These are phyloP conservation scores for Mimas tiliae DNA, from an alignment of 2,888 invertebrate genomes.

Conservation along the genomic window DNA sequence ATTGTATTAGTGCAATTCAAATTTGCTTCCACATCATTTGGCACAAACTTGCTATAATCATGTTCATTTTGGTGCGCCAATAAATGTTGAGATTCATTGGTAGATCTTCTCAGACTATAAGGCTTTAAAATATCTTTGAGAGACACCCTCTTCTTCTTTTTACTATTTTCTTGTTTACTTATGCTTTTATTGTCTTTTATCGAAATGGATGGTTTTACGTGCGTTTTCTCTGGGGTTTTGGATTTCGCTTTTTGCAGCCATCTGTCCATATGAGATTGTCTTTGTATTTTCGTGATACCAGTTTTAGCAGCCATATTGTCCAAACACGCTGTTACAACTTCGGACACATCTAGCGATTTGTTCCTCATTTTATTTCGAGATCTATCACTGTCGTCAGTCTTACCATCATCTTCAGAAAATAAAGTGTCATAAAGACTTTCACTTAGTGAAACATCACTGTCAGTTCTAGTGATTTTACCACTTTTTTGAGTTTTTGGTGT, in stretches of 20 bases:
- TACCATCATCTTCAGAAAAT: slow-evolving; percentile 72
- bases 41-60: slow-evolving; percentile 49
- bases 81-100: slow-evolving; percentile 55
- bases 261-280: slow-evolving; percentile 80
- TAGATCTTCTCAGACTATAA: slow-evolving; percentile 56
- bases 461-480: slow-evolving; percentile 66
- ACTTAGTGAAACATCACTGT: slow-evolving; percentile 76
- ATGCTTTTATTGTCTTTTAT: slow-evolving; percentile 34
- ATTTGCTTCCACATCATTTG: slow-evolving; percentile 21
- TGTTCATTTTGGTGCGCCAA: slow-evolving; percentile 55
- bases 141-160: slow-evolving; percentile 47
- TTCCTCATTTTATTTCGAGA: slow-evolving; percentile 59
- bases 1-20: slow-evolving; percentile 28
- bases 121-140: slow-evolving; percentile 46
- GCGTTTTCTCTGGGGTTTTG: slow-evolving; percentile 76
- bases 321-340: slow-evolving; percentile 77
- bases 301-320: slow-evolving; percentile 81
- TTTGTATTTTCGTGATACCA: slow-evolving; percentile 77
- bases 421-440: slow-evolving; percentile 78
- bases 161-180: slow-evolving; percentile 49
- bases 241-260: slow-evolving; percentile 82
- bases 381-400: slow-evolving; percentile 58
- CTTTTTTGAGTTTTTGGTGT: slow-evolving; percentile 55
- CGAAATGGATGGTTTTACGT: slow-evolving; percentile 46
- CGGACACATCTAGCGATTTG: slow-evolving; percentile 73